Evolutionary conservation across 2,888 invertebrate species (phyloP).

Genomic region (Crematogaster levior): DNA sequence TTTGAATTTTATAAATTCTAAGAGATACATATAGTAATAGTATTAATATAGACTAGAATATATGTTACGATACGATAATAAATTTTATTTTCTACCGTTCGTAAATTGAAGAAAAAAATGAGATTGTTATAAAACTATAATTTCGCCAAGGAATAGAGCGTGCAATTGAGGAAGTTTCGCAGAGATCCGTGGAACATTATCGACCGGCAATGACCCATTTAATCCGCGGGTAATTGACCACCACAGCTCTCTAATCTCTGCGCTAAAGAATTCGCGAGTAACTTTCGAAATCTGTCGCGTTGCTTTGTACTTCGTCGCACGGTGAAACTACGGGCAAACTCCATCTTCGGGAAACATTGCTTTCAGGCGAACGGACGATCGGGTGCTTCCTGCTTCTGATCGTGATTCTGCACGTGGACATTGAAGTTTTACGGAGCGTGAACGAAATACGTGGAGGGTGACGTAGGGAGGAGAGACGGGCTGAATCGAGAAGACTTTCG

Average conservation of each 20-base stretch:
- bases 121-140: neutral
- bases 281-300: constrained; percentile 32
- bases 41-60: neutral
- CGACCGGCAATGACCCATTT: constrained; percentile 10
- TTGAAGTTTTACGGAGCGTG: constrained; percentile 74
- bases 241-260: constrained; percentile 23
- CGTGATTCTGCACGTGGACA: constrained; percentile 63
- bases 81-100: neutral
- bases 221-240: constrained; percentile 31
- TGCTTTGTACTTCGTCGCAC: constrained; percentile 17
- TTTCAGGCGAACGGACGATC: constrained; percentile 35
- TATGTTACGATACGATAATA: no score
- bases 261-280: constrained; percentile 24
- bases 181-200: neutral
- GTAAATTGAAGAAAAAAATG: neutral
- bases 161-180: neutral
- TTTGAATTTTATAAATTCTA: neutral
- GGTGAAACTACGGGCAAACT: constrained; percentile 38
- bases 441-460: constrained; percentile 68
- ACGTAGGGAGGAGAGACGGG: constrained; percentile 29
- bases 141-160: neutral
- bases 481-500: constrained; percentile 46
- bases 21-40: no score
- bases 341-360: constrained; percentile 46
- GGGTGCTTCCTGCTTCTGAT: constrained; percentile 38